A percentile compares a stretch with the other conserved stretches of the same genome.
These are phyloP conservation scores for Atethmia centrago DNA, from an alignment of 2,888 invertebrate species.

Conservation along the genomic window DNA sequence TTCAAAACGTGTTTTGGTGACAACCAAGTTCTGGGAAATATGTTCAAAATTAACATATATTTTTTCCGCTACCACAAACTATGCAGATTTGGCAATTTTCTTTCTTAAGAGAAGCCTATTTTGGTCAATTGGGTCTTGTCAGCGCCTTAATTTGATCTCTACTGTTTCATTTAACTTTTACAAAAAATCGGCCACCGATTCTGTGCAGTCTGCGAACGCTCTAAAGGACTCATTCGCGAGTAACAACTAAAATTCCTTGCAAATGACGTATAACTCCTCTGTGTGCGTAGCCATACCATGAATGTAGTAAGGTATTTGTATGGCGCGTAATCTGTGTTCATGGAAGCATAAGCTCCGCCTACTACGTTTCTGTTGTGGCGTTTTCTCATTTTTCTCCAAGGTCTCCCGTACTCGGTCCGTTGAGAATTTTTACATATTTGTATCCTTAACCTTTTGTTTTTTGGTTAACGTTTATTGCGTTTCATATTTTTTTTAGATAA, in stretches of 20 bases:
- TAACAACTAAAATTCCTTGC: conserved; percentile 37
- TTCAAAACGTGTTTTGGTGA: no score
- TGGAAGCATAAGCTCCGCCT: conserved; percentile 29
- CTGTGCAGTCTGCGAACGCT: not conserved
- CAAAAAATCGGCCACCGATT: not conserved
- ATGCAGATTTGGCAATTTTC: no score
- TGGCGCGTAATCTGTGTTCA: conserved; percentile 40
- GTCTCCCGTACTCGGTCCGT: conserved; percentile 37
- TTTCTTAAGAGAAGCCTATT: no score
- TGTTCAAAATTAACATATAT: no score
- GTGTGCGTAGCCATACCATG: conserved; percentile 31
- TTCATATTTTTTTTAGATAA: conserved; percentile 62
- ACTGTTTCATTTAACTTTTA: not conserved
- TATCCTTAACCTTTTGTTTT: conserved; percentile 45
- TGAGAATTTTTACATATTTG: conserved; percentile 64
- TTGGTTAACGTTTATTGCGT: conserved; percentile 56
- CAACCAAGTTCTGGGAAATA: no score
- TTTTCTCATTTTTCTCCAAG: conserved; percentile 60
- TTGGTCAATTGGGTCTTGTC: no score
- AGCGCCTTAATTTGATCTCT: not conserved
- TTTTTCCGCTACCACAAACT: no score
- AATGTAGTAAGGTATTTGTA: conserved; percentile 26
- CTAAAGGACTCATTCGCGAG: conserved; percentile 9
- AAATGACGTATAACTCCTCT: conserved; percentile 35
- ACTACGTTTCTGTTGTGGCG: conserved; percentile 28